Conservation (phyloP, 2,113 vertebrate genomes). For the Chloropsis hardwickii region DNA sequence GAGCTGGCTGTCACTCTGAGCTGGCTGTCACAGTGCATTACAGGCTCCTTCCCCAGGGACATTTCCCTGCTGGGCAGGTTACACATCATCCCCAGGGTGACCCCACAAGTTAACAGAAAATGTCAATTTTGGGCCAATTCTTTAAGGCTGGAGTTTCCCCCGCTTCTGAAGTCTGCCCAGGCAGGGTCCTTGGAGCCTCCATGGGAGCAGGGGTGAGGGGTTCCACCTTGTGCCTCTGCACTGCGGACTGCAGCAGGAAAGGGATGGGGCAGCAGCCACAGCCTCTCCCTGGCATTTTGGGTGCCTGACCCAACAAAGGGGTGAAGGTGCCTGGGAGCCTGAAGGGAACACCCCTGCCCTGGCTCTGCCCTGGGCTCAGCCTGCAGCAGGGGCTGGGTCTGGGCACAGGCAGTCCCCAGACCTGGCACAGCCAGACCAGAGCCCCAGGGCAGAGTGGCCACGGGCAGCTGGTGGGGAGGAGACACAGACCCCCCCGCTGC, state of each 20-base stretch:
- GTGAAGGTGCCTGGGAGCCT: neutral
- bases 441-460: fast-evolving
- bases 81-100: neutral
- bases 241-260: neutral
- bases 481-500: fast-evolving
- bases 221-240: fast-evolving
- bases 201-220: neutral
- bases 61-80: neutral
- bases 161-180: neutral
- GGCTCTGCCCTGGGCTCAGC: neutral
- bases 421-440: neutral
- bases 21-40: fast-evolving
- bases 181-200: neutral
- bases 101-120: neutral
- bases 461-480: neutral
- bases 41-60: neutral
- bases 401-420: neutral
- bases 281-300: neutral
- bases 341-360: neutral
- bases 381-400: neutral
- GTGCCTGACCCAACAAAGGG: neutral
- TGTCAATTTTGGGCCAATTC: neutral
- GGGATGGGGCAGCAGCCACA: neutral
- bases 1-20: neutral
- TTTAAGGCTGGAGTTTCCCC: neutral